Evolutionary conservation across 1,140 invertebrate genomes (phyloP).

Genomic region (Drosophila orosa): DNA sequence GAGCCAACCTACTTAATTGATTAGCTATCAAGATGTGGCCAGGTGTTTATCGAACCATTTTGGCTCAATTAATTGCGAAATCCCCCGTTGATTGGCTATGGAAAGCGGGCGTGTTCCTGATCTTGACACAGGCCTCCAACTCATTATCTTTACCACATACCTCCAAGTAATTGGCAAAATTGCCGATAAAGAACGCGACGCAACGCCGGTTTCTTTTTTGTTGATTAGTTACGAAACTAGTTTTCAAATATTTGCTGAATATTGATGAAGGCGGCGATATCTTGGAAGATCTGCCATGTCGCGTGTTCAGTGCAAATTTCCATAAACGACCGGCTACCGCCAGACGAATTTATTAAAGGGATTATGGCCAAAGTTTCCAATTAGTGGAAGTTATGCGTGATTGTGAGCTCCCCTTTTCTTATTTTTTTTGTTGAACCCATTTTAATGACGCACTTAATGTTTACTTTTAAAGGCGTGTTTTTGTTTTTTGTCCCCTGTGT

Average conservation of each 20-base stretch:
- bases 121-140: slow-evolving; percentile 60
- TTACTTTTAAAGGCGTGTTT: slow-evolving; percentile 24
- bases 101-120: slow-evolving; percentile 55
- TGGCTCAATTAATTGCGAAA: slow-evolving; percentile 15
- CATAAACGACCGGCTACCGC: slow-evolving; percentile 21
- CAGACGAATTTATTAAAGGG: slow-evolving; percentile 28
- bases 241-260: slow-evolving; percentile 38
- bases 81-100: slow-evolving; percentile 38
- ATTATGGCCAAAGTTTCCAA: slow-evolving; percentile 13
- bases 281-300: slow-evolving; percentile 18
- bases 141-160: slow-evolving; percentile 25
- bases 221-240: slow-evolving; percentile 51
- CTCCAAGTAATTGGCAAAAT: slow-evolving; percentile 44
- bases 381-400: slow-evolving; percentile 42
- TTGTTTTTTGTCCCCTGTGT: slow-evolving; percentile 40
- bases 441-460: slow-evolving; percentile 55
- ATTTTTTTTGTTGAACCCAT: not conserved
- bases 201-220: not conserved
- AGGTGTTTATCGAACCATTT: slow-evolving; percentile 34
- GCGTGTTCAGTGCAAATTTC: slow-evolving; percentile 47
- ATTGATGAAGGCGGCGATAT: slow-evolving; percentile 47
- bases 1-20: slow-evolving; percentile 2
- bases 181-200: slow-evolving; percentile 32
- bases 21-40: slow-evolving; percentile 16
- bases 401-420: not conserved